phyloP scores from a whole-genome alignment of 2,888 invertebrate species.

The Poecilobothrus nobilitatus region DNA sequence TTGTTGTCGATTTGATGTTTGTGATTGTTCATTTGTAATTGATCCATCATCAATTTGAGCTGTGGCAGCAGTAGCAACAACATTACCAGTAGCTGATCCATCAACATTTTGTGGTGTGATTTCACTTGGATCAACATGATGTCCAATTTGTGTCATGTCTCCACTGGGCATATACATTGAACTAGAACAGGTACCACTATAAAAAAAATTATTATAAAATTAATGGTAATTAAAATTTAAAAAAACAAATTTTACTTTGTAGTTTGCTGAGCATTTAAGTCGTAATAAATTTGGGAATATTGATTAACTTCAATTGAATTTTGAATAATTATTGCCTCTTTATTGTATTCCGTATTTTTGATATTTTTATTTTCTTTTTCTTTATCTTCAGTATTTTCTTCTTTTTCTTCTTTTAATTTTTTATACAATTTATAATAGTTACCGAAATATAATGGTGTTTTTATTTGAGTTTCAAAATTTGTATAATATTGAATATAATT shows the following conservation, averaged over 20 bases:
- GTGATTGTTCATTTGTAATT: neutral
- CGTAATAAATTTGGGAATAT: constrained; percentile 23
- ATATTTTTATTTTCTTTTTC: neutral
- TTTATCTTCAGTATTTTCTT: neutral
- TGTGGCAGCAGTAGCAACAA: neutral
- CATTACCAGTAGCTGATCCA: neutral
- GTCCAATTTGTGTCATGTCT: constrained; percentile 22
- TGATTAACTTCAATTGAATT: constrained; percentile 10
- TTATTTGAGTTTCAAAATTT: neutral
- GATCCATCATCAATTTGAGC: neutral
- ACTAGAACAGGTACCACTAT: constrained; percentile 12
- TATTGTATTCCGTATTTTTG: neutral
- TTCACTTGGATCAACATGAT: constrained; percentile 20
- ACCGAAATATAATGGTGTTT: neutral
- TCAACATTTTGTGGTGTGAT: constrained; percentile 18
- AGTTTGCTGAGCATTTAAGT: constrained; percentile 24
- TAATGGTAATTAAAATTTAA: too few relatives aligned
- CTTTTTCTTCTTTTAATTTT: neutral
- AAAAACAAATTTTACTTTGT: constrained; percentile 21
- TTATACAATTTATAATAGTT: neutral
- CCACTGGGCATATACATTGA: constrained; percentile 21
- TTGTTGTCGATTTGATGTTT: neutral
- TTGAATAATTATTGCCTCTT: neutral
- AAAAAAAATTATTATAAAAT: neutral
- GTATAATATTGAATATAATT: neutral